Percentiles rank a stretch among this genome's conserved stretches.
phyloP scores from a whole-genome alignment of 2,797 vertebrate genomes.

The Mus spretus region DNA sequence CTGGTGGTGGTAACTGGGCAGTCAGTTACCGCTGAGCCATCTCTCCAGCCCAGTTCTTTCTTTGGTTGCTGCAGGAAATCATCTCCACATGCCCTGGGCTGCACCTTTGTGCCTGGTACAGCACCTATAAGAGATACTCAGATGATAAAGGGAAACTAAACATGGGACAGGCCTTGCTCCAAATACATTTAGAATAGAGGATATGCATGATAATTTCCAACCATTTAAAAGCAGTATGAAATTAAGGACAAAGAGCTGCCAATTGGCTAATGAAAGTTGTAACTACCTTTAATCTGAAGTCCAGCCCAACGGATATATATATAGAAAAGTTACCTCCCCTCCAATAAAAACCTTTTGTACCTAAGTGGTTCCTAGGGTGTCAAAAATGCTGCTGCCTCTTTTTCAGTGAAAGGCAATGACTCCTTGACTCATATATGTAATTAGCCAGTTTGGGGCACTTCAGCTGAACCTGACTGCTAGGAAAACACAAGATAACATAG shows the following conservation, averaged over 20 bases:
- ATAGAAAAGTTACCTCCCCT: neutral
- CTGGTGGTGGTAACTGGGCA: neutral
- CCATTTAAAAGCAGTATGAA: neutral
- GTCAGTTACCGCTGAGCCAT: neutral
- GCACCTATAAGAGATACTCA: neutral
- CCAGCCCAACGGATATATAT: neutral
- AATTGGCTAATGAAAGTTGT: neutral
- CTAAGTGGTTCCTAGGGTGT: neutral
- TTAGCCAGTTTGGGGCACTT: neutral
- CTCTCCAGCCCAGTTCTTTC: neutral
- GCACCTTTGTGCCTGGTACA: neutral
- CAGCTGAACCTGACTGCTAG: neutral
- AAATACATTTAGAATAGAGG: neutral
- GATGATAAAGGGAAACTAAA: neutral
- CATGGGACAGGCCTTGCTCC: neutral
- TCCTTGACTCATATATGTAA: slow-evolving; percentile 30
- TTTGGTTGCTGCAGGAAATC: neutral
- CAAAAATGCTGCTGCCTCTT: neutral
- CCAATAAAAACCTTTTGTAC: neutral
- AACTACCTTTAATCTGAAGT: neutral
- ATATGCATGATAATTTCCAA: neutral
- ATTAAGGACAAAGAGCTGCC: neutral
- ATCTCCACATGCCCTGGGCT: neutral
- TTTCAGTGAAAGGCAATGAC: neutral
- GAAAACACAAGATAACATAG: neutral